Evolutionary conservation across 2,888 invertebrate species (phyloP).

Genomic region (Didymodactylos carnosus): DNA sequence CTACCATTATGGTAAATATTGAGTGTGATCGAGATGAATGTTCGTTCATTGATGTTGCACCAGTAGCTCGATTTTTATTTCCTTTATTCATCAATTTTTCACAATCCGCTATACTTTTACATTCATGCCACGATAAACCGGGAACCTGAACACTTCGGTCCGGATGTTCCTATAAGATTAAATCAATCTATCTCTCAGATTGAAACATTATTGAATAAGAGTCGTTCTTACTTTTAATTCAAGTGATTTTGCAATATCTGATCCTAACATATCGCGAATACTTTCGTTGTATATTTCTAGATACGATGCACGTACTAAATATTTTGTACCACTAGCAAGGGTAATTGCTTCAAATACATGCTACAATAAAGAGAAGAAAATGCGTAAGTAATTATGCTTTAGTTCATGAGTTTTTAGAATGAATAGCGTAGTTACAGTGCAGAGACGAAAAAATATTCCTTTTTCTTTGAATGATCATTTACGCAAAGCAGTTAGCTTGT

Average conservation of each 20-base stretch:
- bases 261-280: conserved; percentile 48
- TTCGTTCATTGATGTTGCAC: conserved; percentile 69
- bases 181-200: neutral
- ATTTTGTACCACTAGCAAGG: conserved; percentile 52
- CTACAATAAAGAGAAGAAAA: too few species aligned
- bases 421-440: neutral
- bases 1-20: conserved; percentile 62
- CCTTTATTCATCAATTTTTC: conserved; percentile 53
- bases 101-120: conserved; percentile 57
- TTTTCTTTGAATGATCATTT: too few species aligned
- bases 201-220: neutral
- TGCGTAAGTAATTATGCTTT: neutral
- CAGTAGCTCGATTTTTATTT: conserved; percentile 57
- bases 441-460: neutral
- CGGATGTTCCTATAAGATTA: conserved; percentile 43
- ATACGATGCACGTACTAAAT: conserved; percentile 54
- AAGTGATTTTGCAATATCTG: conserved; percentile 41
- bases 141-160: conserved; percentile 46
- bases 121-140: conserved; percentile 53
- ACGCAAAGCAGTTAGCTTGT: too few species aligned
- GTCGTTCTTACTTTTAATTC: conserved; percentile 40
- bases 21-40: conserved; percentile 62
- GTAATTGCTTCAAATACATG: conserved; percentile 56
- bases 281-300: conserved; percentile 67
- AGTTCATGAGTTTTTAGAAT: neutral